A percentile compares a stretch with the other conserved stretches of the same genome.
Evolutionary conservation across 1,140 invertebrate genomes (phyloP).

Genomic region (Calephelis nemesis): DNA sequence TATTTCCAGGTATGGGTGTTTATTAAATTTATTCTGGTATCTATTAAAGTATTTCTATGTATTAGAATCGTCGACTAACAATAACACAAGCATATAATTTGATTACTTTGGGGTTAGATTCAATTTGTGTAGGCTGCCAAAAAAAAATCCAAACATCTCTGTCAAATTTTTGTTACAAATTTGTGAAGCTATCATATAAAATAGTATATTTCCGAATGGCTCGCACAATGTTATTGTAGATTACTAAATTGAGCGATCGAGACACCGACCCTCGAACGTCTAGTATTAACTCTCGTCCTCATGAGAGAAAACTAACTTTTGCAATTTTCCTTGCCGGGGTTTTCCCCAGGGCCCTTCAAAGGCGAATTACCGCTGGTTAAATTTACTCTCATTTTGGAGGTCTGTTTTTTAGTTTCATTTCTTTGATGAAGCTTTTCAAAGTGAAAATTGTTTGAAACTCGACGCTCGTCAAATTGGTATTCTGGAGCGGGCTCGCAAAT

Average conservation of each 20-base stretch:
- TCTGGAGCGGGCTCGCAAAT: constrained; percentile 65
- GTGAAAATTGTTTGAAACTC: constrained; percentile 71
- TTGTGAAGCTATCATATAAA: neutral
- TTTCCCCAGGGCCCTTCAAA: constrained; percentile 65
- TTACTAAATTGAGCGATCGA: neutral
- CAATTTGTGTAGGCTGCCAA: no score
- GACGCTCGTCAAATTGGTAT: constrained; percentile 60
- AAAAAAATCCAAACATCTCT: no score
- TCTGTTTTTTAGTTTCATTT: constrained; percentile 74
- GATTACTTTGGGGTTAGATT: no score
- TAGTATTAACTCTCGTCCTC: constrained; percentile 42
- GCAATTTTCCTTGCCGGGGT: constrained; percentile 64
- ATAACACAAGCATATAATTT: no score
- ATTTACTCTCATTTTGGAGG: constrained; percentile 70
- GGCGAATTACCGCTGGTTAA: constrained; percentile 72
- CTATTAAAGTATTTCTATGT: no score
- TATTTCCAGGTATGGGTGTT: no score
- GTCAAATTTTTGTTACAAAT: neutral
- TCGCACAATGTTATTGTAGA: neutral
- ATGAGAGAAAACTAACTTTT: constrained; percentile 72
- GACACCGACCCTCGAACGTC: constrained; percentile 23
- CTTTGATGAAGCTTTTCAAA: constrained; percentile 70
- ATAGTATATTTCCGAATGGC: neutral
- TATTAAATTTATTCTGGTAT: no score
- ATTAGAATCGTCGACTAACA: no score